A percentile compares a stretch with the other conserved stretches of the same genome.
These are phyloP conservation scores for Tyria jacobaeae DNA, from an alignment of 2,888 invertebrate genomes.

Conservation along the genomic window DNA sequence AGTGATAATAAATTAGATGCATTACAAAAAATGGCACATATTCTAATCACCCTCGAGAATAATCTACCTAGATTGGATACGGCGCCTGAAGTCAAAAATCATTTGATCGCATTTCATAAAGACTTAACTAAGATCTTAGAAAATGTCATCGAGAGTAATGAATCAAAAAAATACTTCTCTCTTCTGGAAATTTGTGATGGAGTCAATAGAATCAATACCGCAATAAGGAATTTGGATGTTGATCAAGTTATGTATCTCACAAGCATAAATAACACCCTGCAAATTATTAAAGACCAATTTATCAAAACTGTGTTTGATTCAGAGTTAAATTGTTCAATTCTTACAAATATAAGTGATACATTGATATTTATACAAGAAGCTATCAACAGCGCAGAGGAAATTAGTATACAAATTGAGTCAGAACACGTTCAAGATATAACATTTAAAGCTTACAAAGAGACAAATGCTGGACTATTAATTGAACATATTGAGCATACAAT, in stretches of 20 bases:
- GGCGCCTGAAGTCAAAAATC: constrained; percentile 61
- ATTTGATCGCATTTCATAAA: constrained; percentile 78
- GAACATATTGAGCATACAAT: constrained; percentile 75
- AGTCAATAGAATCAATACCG: constrained; percentile 70
- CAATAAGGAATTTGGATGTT: constrained; percentile 66
- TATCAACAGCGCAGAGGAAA: constrained; percentile 69
- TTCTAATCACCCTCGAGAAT: constrained; percentile 76
- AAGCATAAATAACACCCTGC: constrained; percentile 71
- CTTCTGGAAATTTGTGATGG: constrained; percentile 76
- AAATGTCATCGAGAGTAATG: constrained; percentile 84
- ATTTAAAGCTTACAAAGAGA: constrained; percentile 38
- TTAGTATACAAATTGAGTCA: constrained; percentile 63
- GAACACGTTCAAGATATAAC: constrained; percentile 67
- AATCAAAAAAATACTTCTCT: constrained; percentile 72
- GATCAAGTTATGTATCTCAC: constrained; percentile 65
- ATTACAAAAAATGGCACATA: constrained; percentile 81
- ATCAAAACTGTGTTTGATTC: constrained; percentile 67
- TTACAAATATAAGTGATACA: constrained; percentile 66
- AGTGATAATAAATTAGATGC: constrained; percentile 78
- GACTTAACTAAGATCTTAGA: constrained; percentile 85
- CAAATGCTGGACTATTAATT: constrained; percentile 62
- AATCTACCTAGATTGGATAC: constrained; percentile 67
- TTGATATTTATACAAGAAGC: constrained; percentile 68
- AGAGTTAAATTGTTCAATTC: constrained; percentile 67
- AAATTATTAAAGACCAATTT: constrained; percentile 69